Conservation (phyloP, 2,888 invertebrate genomes). For the Mystacides longicornis region DNA sequence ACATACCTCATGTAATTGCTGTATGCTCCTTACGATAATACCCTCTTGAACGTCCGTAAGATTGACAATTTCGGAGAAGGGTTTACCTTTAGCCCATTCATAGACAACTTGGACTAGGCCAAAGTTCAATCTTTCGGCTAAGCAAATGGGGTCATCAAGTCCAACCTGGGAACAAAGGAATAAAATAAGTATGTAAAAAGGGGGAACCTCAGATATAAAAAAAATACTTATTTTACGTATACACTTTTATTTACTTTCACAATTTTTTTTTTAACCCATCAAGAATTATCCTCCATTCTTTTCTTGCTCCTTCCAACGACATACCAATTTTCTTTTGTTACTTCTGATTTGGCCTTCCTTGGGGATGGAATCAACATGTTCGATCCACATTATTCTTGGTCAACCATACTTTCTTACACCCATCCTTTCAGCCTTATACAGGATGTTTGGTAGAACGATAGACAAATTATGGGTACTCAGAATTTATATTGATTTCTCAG, state of each 20-base stretch:
- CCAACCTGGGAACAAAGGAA: slow-evolving; percentile 27
- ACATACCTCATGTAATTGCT: slow-evolving; percentile 89
- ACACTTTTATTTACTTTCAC: not conserved
- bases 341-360: too few species aligned
- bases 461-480: too few species aligned
- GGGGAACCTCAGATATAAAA: not conserved
- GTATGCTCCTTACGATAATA: slow-evolving; percentile 94
- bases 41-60: slow-evolving; percentile 95
- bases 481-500: too few species aligned
- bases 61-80: slow-evolving; percentile 89
- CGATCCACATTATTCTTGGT: too few species aligned
- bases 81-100: slow-evolving; percentile 91
- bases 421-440: too few species aligned
- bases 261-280: not conserved
- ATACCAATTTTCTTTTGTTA: too few species aligned
- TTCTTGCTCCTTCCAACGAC: too few species aligned
- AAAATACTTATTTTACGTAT: not conserved
- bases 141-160: slow-evolving; percentile 37
- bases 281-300: too few species aligned
- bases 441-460: too few species aligned
- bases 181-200: not conserved
- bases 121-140: slow-evolving; percentile 70
- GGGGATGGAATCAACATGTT: too few species aligned
- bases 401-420: too few species aligned
- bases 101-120: slow-evolving; percentile 91